These are phyloP conservation scores for Ophioderma brevispina DNA, from an alignment of 35 echinoderm and acorn worm species.

Conservation along the genomic window DNA sequence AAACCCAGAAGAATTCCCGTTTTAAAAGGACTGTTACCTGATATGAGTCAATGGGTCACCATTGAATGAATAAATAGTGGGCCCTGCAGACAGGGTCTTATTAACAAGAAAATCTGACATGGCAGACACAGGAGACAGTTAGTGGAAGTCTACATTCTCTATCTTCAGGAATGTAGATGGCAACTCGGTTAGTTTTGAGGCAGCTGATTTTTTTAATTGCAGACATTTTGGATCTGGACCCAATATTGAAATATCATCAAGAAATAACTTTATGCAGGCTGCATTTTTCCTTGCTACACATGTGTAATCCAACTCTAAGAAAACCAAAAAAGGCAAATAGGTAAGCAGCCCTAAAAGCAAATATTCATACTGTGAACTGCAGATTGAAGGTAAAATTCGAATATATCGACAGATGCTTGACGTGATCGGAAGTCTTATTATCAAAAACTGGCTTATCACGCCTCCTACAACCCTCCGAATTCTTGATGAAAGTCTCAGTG, in stretches of 20 bases:
- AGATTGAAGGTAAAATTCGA: background rate
- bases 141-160: background rate
- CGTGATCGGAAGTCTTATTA: background rate
- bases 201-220: background rate
- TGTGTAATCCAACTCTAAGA: background rate
- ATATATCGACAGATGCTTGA: background rate
- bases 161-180: background rate
- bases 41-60: background rate
- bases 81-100: background rate
- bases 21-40: background rate
- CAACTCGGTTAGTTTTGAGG: background rate
- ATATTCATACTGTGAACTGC: background rate
- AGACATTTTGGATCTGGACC: background rate
- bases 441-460: too few relatives aligned
- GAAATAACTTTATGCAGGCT: background rate
- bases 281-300: too few relatives aligned
- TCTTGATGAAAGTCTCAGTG: too few relatives aligned
- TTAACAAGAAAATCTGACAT: background rate
- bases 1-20: background rate
- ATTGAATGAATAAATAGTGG: background rate
- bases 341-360: background rate
- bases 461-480: too few relatives aligned
- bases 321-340: constrained; percentile 4
- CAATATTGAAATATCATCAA: too few relatives aligned
- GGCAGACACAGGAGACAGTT: background rate